Base-by-base conservation (phyloP, 2,797 vertebrate genomes). In the Heteromormyrus szaboi region DNA sequence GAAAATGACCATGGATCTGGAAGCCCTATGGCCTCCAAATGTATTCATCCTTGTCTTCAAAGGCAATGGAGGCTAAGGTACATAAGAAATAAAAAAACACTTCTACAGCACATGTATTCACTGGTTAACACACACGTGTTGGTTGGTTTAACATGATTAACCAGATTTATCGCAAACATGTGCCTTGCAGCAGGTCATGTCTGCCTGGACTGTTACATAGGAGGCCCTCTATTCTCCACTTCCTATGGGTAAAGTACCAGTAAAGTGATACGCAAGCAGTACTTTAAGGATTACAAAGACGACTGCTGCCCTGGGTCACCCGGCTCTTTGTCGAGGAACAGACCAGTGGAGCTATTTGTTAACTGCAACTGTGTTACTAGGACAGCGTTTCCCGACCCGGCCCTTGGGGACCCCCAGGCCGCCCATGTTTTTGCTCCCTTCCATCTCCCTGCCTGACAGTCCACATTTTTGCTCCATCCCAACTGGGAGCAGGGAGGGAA, bases 341-440 rank as follows among this genome's bases (percentile, higher is more conserved):
- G 50, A 86, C 25, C 51, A 37, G 50, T 54, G 50, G 29, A 59
- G 29, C 29, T 37, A 50, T 33, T 54, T 37, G 51, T 62, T 86
- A 81, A 89, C 87, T 68, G 62, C 46, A 22, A 50, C 46, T 22
- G 44, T 84, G 81, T 48, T n/a, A 50, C 81, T 50, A n/a, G 81
- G 19, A 84, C 37, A 84, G 65, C 12, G 65, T 68, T 68, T 68
- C 65, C 4, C 12, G 4, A 68, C 4, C 65, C 1, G 3, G 29
- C 14, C 65, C 65, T 68, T 14, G 29, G 65, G 25, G 65, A 68
- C 11, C 65, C 65, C 62, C 4, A 33, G 65, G 33, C 11, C 1
- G 11, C 14, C 65, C 65, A 68, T 37, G 65, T 37, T 68, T 68
- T 37, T 37, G 65, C 65, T 68, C 65, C 65, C 65, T 14, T 12